phyloP scores from a whole-genome alignment of 2,797 vertebrate species.

The Karalla daura region DNA sequence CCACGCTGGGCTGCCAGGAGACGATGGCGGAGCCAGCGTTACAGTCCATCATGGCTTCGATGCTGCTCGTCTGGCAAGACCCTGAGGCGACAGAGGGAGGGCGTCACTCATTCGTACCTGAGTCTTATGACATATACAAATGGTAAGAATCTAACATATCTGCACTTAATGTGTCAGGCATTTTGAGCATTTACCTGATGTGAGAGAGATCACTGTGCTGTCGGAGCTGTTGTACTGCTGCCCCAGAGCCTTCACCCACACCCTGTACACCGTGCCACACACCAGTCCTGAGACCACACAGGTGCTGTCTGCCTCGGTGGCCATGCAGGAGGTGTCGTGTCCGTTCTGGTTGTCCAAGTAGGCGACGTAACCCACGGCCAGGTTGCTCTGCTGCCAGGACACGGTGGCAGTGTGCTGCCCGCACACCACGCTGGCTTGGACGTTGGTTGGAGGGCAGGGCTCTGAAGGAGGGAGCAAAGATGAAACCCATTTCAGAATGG shows the following conservation, averaged over 20 bases:
- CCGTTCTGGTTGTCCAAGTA: constrained; percentile 55
- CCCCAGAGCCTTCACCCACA: constrained; percentile 71
- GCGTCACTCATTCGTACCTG: background rate
- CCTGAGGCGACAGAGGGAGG: constrained; percentile 47
- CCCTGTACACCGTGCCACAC: constrained; percentile 70
- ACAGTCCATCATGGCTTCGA: constrained; percentile 68
- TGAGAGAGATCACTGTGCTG: constrained; percentile 35
- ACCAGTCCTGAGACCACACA: constrained; percentile 64
- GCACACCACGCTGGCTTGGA: constrained; percentile 69
- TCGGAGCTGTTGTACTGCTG: constrained; percentile 66
- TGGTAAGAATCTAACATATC: too few relatives aligned
- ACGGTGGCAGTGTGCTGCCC: constrained; percentile 47
- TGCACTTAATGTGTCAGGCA: background rate
- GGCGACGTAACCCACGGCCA: constrained; percentile 71
- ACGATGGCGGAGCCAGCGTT: constrained; percentile 40
- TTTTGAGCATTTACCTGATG: constrained; percentile 51
- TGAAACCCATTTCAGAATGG: background rate
- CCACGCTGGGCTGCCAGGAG: constrained; percentile 71
- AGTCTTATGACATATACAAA: too few relatives aligned
- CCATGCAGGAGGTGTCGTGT: constrained; percentile 48
- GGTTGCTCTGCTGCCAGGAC: constrained; percentile 76
- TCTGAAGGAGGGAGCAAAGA: constrained; percentile 53
- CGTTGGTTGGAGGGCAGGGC: constrained; percentile 78
- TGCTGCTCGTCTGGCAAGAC: constrained; percentile 66
- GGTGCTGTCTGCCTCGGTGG: constrained; percentile 4